Evolutionary conservation across 2,888 invertebrate species (phyloP).

Genomic region (Hofmannophila pseudospretella): DNA sequence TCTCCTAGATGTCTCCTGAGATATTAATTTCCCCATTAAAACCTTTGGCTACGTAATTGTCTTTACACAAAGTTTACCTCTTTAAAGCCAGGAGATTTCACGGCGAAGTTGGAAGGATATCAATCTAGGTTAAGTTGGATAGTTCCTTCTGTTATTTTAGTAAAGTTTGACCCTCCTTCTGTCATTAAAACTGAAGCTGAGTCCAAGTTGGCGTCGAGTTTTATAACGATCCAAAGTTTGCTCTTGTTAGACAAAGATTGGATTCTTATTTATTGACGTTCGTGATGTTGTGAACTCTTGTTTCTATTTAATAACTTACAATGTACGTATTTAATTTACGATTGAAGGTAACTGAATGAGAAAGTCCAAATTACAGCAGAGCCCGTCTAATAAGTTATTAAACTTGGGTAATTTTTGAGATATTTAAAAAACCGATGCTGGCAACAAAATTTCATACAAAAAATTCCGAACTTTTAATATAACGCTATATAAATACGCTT

Average conservation of each 20-base stretch:
- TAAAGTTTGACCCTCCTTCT: conserved; percentile 19
- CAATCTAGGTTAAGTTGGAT: conserved; percentile 25
- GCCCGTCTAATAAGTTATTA: too few relatives aligned
- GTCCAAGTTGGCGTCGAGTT: conserved; percentile 17
- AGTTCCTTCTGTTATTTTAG: conserved; percentile 24
- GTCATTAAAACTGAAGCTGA: conserved; percentile 29
- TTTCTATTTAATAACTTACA: conserved; percentile 3
- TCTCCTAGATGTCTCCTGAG: conserved; percentile 4
- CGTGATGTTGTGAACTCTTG: not conserved
- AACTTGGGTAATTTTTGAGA: too few relatives aligned
- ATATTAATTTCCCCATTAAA: conserved; percentile 18
- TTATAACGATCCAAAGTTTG: conserved; percentile 14
- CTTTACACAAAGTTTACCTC: conserved; percentile 17
- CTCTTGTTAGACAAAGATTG: conserved; percentile 9
- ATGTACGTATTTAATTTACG: too few relatives aligned
- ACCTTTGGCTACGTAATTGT: conserved; percentile 17
- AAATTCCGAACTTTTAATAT: too few relatives aligned
- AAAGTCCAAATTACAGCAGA: too few relatives aligned
- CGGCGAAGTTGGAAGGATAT: conserved; percentile 22
- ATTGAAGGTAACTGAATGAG: too few relatives aligned
- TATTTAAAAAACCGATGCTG: too few relatives aligned
- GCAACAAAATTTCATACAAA: too few relatives aligned
- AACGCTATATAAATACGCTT: too few relatives aligned
- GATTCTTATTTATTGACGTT: conserved; percentile 6
- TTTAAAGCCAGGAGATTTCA: conserved; percentile 15